Base-by-base conservation (phyloP, 2,113 vertebrate genomes). In the Alectura lathami region DNA sequence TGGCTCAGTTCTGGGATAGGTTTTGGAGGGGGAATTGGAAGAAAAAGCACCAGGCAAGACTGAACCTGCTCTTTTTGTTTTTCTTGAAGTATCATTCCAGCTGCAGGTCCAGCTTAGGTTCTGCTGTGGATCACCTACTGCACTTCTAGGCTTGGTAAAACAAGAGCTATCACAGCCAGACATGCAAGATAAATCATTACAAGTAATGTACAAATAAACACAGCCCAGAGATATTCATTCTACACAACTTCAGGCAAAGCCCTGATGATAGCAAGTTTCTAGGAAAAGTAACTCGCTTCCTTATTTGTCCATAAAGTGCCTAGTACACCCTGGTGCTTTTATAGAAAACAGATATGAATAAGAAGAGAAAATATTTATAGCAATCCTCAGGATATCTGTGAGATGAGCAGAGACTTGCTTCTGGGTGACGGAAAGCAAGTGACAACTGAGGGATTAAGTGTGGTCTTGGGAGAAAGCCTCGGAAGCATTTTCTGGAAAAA, bases 201-300 rank as follows among this genome's bases (percentile, higher is more conserved):
- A 93, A 86, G 43, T 40, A 91, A 91, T 2, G 89, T 72, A 94
- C 57, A 85, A 85, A 94, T 88, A 94, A 89, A 83, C 70, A 78
- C 27, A 77, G 64, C 60, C 43, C 17, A 48, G 23, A 77, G 51
- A 84, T 32, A 74, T 36, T 53, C 2, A 50, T 88, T 93, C 83
- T 68, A 53, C 1, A 2, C 47, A 72, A 56, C 60, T 78, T 68
- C 73, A 88, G 80, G 76, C 60, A 86, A 93, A 82, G 17, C 8
- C 36, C 42, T 53, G 30, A 7, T 30, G 90, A 86, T 56, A 53
- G 56, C 40, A 93, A 54, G 36, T 86, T 90, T 60, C 64, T 60
- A 68, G 72, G 50, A 70, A 67, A 86, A 91, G 47, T 26, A 81
- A 70, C 18, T 80, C 0, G 0, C 21, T 74, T 85, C 59, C 42